Conservation (phyloP, 2,888 invertebrate species). For the Drosophila mimica region DNA sequence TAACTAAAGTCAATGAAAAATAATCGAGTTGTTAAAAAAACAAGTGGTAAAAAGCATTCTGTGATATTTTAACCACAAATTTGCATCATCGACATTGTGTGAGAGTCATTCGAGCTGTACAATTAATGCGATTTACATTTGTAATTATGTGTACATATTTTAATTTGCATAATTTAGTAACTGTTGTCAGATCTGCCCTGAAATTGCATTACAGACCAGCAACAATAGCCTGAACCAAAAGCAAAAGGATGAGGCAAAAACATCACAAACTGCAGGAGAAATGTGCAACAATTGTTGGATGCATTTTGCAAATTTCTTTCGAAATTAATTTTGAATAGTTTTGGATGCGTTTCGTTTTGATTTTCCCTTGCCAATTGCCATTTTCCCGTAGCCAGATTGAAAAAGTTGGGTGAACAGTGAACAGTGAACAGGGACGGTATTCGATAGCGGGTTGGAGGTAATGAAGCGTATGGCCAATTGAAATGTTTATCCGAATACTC, state of each 20-base stretch:
- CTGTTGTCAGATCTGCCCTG: conserved; percentile 37
- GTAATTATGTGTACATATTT: conserved; percentile 78
- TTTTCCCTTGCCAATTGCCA: conserved; percentile 34
- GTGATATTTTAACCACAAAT: conserved; percentile 73
- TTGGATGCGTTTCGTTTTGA: conserved; percentile 30
- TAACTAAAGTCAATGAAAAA: conserved; percentile 17
- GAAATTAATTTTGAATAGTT: conserved; percentile 73
- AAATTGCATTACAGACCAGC: conserved; percentile 18
- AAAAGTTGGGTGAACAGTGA: conserved; percentile 60
- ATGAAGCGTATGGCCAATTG: conserved; percentile 76
- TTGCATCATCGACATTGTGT: conserved; percentile 61
- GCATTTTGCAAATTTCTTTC: conserved; percentile 51
- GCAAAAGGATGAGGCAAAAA: not conserved
- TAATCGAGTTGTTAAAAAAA: conserved; percentile 25
- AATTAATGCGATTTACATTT: conserved; percentile 77
- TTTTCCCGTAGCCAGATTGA: conserved; percentile 61
- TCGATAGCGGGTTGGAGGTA: conserved; percentile 51
- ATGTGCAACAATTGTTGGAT: conserved; percentile 43
- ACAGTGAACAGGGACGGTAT: conserved; percentile 3
- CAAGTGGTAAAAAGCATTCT: conserved; percentile 25
- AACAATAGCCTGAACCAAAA: not conserved
- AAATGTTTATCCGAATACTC: conserved; percentile 75
- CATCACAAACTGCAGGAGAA: conserved; percentile 1
- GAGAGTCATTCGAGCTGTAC: conserved; percentile 53
- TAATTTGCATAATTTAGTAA: conserved; percentile 78